Evolutionary conservation across 2,113 vertebrate species (phyloP), one percentile per base, ranked within the genome.

Genomic region (Ovis aries): DNA sequence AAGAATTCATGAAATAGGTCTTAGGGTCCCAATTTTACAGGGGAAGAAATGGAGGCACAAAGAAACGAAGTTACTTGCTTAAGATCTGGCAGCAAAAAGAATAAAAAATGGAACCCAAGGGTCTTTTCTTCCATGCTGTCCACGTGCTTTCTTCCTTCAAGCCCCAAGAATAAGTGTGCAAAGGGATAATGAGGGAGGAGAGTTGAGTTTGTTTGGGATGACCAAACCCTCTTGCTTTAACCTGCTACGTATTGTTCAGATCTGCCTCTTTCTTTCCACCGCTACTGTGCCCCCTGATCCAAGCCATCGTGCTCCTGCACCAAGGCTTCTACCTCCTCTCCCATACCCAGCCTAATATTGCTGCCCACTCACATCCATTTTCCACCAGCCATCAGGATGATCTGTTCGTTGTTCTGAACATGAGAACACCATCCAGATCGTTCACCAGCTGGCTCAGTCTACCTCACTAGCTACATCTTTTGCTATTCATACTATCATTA

Each of bases 31-130:
- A 3, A 21, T 83, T 80, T 82, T 95, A n/a, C 88, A 43, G 50
- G 19, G 29, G 25, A 53, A 82, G 93, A 80, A 90, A 97, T 36
- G 14, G 77, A 95, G 50, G 50, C 82, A 78, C 67, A 43, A 82
- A 90, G 59, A 59, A 90, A 92, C 40, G 43, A 84, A 94, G 57
- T 87, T 50, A 36, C 29, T 62, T 27, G 6, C 59, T 48, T 0
- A 3, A 59, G 52, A 59, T n/a, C 21, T 21, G 31, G 45, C 17
- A 67, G 53, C 7, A 14, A 43, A 64, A 83, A 74, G 27, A 67
- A 71, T 53, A 14, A 90, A 85, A 80, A 85, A 27, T 8, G 7
- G 11, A 86, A 67, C 4, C 53, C 45, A 31, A 62, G 40, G 23
- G 11, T 52, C 60, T 52, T 82, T 52, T 67, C 45, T 78, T 62